Percentiles rank a stretch among this genome's conserved stretches.
Conservation (phyloP, 2,113 vertebrate species). For the Falco punctatus region DNA sequence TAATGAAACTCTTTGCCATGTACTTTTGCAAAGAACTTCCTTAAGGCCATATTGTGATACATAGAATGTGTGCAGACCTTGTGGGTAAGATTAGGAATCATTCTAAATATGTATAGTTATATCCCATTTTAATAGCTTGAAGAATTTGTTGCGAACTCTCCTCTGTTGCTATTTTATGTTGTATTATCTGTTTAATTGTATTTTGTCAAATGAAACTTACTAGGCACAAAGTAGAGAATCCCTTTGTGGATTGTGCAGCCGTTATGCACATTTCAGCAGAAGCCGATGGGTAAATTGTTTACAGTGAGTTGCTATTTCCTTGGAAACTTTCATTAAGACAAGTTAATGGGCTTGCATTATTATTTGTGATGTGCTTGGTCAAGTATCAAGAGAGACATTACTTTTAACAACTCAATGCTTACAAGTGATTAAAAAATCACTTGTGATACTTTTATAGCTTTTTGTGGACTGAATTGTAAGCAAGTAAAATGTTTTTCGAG, state of each 20-base stretch:
- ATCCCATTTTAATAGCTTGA: background rate
- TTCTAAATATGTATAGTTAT: background rate
- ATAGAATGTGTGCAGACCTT: background rate
- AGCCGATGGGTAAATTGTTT: slow-evolving; percentile 2
- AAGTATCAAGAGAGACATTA: slow-evolving; percentile 33
- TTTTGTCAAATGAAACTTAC: background rate
- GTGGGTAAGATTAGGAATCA: background rate
- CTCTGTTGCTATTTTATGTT: background rate
- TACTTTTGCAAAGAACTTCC: background rate
- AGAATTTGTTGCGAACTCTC: background rate
- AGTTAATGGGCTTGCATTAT: slow-evolving; percentile 22
- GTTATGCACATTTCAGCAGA: background rate
- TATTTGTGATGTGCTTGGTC: slow-evolving; percentile 52
- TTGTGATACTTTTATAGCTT: slow-evolving; percentile 9
- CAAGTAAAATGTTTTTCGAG: slow-evolving; percentile 8
- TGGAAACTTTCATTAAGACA: slow-evolving; percentile 50
- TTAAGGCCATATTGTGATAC: background rate
- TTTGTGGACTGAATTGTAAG: slow-evolving; percentile 1
- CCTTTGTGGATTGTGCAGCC: background rate
- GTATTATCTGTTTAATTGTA: background rate
- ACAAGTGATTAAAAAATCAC: slow-evolving; percentile 29
- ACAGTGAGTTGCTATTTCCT: background rate
- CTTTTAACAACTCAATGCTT: slow-evolving; percentile 19
- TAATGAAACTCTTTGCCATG: background rate
- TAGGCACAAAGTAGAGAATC: background rate